These are phyloP conservation scores for Morpho helenor DNA, from an alignment of 2,888 invertebrate genomes.

Conservation along the genomic window DNA sequence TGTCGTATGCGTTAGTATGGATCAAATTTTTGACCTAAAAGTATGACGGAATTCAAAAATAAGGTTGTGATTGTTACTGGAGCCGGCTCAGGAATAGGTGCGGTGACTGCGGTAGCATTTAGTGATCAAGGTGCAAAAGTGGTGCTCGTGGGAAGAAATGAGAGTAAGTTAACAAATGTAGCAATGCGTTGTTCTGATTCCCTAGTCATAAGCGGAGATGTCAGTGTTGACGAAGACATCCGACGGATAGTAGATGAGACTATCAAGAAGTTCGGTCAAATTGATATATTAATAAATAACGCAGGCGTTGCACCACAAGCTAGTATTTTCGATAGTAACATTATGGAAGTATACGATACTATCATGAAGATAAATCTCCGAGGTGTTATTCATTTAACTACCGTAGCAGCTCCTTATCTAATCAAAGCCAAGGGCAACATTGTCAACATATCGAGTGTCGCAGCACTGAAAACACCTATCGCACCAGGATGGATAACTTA, in stretches of 20 bases:
- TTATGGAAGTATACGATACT: slow-evolving; percentile 35
- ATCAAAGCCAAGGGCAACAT: slow-evolving; percentile 37
- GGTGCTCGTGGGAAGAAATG: slow-evolving; percentile 38
- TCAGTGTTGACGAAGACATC: slow-evolving; percentile 37
- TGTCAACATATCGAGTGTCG: slow-evolving; percentile 44
- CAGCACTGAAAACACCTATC: slow-evolving; percentile 11
- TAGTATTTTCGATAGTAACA: slow-evolving; percentile 28
- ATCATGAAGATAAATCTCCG: slow-evolving; percentile 39
- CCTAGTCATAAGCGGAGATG: slow-evolving; percentile 37
- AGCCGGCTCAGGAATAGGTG: slow-evolving; percentile 42
- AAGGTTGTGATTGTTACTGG: slow-evolving; percentile 44
- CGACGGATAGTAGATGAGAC: slow-evolving; percentile 35
- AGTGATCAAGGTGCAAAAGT: slow-evolving; percentile 39
- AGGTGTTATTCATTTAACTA: slow-evolving; percentile 34
- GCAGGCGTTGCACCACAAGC: slow-evolving; percentile 33
- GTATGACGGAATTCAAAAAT: slow-evolving; percentile 29
- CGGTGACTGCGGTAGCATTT: slow-evolving; percentile 34
- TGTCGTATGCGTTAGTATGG: too few relatives aligned
- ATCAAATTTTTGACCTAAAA: too few relatives aligned
- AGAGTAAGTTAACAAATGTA: slow-evolving; percentile 33
- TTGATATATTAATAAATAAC: slow-evolving; percentile 47
- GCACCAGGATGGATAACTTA: slow-evolving; percentile 52
- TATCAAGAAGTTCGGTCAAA: slow-evolving; percentile 35
- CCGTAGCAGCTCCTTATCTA: slow-evolving; percentile 31
- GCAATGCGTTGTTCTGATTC: slow-evolving; percentile 30